Conservation (phyloP, 2,888 invertebrate genomes). For the Ecdyonurus torrentis region DNA sequence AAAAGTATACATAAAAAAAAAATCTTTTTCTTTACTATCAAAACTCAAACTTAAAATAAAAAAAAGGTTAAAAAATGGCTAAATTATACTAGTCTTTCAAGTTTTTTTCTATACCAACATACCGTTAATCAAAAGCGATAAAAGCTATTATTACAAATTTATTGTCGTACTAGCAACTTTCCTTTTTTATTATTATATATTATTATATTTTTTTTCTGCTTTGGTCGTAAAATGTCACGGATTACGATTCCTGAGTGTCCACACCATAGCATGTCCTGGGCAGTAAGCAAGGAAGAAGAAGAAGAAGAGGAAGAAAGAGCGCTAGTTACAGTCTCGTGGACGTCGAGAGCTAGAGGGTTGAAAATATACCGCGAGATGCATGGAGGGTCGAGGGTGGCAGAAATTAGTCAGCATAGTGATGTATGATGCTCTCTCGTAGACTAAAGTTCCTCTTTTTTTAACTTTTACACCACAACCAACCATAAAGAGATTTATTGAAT, state of each 20-base stretch:
- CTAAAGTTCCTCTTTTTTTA: not conserved
- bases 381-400: not conserved
- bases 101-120: not conserved
- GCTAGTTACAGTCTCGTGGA: too few species aligned
- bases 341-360: not conserved
- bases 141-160: slow-evolving; percentile 4
- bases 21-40: not conserved
- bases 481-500: not conserved
- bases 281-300: too few species aligned
- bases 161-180: not conserved
- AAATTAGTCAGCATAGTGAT: not conserved
- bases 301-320: too few species aligned
- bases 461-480: not conserved
- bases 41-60: not conserved
- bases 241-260: not conserved
- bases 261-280: not conserved
- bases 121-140: slow-evolving; percentile 2
- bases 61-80: not conserved
- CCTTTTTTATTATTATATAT: not conserved
- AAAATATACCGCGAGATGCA: not conserved
- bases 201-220: too few species aligned
- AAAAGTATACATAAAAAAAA: too few species aligned
- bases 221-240: slow-evolving; percentile 1
- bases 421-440: not conserved
- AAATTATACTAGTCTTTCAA: not conserved